A percentile compares a stretch with the other conserved stretches of the same genome.
phyloP scores from a whole-genome alignment of 1,140 invertebrate genomes.

The Planococcus citri region DNA sequence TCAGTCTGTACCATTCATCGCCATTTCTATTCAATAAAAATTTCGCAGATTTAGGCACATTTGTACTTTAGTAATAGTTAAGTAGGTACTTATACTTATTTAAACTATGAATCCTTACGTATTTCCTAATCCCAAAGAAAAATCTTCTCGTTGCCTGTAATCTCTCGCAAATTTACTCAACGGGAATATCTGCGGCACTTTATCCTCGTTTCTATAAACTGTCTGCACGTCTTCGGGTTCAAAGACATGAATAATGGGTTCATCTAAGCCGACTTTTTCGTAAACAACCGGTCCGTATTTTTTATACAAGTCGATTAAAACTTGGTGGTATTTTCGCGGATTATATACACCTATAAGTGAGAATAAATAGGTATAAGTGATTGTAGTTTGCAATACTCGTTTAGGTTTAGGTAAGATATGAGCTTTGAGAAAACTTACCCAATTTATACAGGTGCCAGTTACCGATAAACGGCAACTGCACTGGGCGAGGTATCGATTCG shows the following conservation, averaged over 20 bases:
- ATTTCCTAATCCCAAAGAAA: constrained; percentile 43
- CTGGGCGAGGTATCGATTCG: constrained; percentile 29
- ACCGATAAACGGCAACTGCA: constrained; percentile 28
- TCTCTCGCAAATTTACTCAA: constrained; percentile 38
- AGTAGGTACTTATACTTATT: not conserved
- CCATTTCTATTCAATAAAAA: constrained; percentile 34
- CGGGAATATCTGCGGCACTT: constrained; percentile 38
- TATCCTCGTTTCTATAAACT: constrained; percentile 36
- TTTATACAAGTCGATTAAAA: constrained; percentile 29
- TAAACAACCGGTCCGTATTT: constrained; percentile 33
- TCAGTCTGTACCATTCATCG: constrained; percentile 39
- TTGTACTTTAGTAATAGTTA: no score
- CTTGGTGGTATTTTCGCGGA: constrained; percentile 31
- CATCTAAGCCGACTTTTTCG: constrained; percentile 30
- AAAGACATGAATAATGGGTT: constrained; percentile 33
- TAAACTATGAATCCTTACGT: constrained; percentile 33
- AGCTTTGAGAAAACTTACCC: constrained; percentile 28
- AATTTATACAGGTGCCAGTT: constrained; percentile 30
- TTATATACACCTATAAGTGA: constrained; percentile 30
- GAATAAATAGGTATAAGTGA: not conserved
- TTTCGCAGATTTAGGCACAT: not conserved
- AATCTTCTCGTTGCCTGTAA: constrained; percentile 37
- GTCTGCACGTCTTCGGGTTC: constrained; percentile 34
- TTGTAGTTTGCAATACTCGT: not conserved
- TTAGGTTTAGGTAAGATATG: not conserved